Evolutionary conservation across 2,888 invertebrate genomes (phyloP).

Genomic region (Phaonia tiefii): DNA sequence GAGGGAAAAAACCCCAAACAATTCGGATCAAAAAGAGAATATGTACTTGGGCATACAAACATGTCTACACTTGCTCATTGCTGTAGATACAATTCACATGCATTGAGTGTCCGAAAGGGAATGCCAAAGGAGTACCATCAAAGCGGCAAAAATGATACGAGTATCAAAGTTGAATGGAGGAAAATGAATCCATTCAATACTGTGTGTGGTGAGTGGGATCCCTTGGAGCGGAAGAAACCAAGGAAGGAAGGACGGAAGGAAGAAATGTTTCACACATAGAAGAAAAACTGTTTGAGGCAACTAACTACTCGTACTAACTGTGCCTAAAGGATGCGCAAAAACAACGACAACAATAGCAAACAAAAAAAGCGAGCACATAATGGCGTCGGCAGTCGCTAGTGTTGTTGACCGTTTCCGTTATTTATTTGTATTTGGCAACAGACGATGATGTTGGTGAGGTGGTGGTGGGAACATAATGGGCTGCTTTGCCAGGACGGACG

Average conservation of each 20-base stretch:
- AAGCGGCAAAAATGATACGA: background rate
- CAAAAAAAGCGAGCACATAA: conserved; percentile 48
- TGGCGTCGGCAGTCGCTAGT: conserved; percentile 55
- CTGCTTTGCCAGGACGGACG: background rate
- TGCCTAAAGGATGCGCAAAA: conserved; percentile 38
- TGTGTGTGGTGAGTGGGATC: too few species aligned
- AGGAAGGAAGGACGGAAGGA: conserved; percentile 68
- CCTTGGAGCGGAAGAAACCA: background rate
- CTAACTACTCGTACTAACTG: too few species aligned
- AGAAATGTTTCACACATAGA: conserved; percentile 70
- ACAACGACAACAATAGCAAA: conserved; percentile 24
- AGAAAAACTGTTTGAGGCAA: conserved; percentile 4
- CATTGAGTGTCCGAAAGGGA: conserved; percentile 8
- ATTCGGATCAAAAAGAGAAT: too few species aligned
- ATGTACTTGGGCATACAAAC: background rate
- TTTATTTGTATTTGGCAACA: conserved; percentile 24
- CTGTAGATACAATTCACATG: too few species aligned
- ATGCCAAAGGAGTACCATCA: background rate
- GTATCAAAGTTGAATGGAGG: background rate
- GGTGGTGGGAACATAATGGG: background rate
- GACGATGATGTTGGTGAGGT: conserved; percentile 41
- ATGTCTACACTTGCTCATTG: too few species aligned
- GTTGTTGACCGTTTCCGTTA: conserved; percentile 66
- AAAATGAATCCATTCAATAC: background rate
- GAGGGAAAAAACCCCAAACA: too few species aligned